A percentile compares a stretch with the other conserved stretches of the same genome.
phyloP scores from a whole-genome alignment of 2,113 vertebrate genomes.

The Dicaeum eximium region DNA sequence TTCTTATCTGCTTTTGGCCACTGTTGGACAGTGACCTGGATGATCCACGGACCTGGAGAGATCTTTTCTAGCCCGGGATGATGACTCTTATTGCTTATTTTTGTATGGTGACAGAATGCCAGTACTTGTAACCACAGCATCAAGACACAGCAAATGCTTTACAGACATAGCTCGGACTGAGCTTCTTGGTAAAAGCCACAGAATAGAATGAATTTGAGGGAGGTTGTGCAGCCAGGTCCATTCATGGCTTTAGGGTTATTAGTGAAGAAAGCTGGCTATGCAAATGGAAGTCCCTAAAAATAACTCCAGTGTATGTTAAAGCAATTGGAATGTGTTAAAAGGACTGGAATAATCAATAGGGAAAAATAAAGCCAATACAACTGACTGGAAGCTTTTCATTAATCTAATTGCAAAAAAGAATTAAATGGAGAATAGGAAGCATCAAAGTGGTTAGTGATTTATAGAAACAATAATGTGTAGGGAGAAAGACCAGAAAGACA shows the following conservation, averaged over 20 bases:
- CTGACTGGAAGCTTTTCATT: not conserved
- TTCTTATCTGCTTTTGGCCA: not conserved
- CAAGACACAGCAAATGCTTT: not conserved
- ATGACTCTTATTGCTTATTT: not conserved
- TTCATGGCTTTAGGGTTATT: constrained; percentile 2
- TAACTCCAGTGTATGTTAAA: not conserved
- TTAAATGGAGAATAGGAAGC: not conserved
- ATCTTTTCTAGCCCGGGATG: not conserved
- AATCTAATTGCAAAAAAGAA: not conserved
- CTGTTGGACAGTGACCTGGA: not conserved
- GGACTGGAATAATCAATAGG: constrained; percentile 30
- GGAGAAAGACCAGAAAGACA: not conserved
- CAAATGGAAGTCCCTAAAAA: constrained; percentile 25
- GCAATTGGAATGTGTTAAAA: not conserved
- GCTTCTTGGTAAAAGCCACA: not conserved
- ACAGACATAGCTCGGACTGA: not conserved
- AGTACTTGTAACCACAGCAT: not conserved
- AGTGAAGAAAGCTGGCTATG: not conserved
- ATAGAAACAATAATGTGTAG: not conserved
- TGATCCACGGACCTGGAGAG: not conserved
- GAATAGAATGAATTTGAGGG: not conserved
- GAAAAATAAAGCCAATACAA: not conserved
- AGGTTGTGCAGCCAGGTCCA: not conserved
- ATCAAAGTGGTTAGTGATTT: not conserved
- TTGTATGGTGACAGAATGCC: not conserved